Percentiles rank a stretch among this genome's conserved stretches.
Conservation (phyloP, 2,797 vertebrate species). For the Liasis olivaceus region DNA sequence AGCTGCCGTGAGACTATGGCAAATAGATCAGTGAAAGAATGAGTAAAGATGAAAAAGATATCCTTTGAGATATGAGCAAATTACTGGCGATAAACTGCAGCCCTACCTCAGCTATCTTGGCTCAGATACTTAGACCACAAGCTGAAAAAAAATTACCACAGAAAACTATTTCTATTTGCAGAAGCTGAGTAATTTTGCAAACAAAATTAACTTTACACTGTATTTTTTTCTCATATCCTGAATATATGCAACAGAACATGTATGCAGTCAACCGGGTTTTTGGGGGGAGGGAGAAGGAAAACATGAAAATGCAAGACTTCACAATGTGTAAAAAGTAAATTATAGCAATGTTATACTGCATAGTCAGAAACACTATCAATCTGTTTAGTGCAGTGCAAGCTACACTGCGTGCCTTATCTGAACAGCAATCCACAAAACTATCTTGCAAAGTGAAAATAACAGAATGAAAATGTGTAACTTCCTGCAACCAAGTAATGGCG, state of each 20-base stretch:
- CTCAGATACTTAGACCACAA: neutral
- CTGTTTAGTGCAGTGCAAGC: neutral
- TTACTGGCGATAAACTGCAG: neutral
- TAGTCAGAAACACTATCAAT: neutral
- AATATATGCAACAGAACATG: neutral
- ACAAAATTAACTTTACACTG: neutral
- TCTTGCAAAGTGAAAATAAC: conserved; percentile 19
- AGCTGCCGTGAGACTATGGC: neutral
- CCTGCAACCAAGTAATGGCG: neutral
- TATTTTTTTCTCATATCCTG: neutral
- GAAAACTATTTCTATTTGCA: neutral
- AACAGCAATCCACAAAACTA: neutral
- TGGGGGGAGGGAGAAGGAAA: too few relatives aligned
- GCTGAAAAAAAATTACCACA: neutral
- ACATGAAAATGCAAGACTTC: neutral
- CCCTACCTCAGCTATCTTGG: neutral
- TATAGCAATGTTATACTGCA: neutral
- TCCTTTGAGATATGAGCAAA: neutral
- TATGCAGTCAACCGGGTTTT: neutral
- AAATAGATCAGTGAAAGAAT: neutral
- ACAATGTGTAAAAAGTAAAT: neutral
- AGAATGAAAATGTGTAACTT: neutral
- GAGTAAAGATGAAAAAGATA: neutral
- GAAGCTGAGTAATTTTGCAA: neutral
- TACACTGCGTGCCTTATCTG: accelerated